Conservation (phyloP, 1,140 invertebrate genomes). For the Sycophila sp. region DNA sequence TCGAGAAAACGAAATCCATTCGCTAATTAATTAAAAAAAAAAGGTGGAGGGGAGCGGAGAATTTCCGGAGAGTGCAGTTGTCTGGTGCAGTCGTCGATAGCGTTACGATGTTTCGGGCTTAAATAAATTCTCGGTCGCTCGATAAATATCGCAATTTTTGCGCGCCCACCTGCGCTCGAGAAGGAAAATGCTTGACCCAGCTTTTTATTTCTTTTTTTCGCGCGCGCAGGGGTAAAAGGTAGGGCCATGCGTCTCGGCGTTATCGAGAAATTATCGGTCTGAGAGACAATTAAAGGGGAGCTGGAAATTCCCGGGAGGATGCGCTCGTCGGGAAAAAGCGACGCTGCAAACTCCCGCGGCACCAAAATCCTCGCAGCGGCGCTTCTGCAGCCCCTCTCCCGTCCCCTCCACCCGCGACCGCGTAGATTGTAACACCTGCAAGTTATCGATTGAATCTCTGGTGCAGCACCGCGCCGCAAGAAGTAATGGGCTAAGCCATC, state of each 20-base stretch:
- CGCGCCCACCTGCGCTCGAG: neutral
- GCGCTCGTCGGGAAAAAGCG: neutral
- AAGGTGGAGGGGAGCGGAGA: neutral
- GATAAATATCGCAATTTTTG: neutral
- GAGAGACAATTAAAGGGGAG: conserved; percentile 24
- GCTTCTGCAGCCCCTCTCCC: neutral
- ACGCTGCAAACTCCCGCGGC: neutral
- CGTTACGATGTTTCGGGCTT: neutral
- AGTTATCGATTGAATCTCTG: conserved; percentile 36
- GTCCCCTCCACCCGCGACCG: neutral
- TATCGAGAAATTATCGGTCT: conserved; percentile 23
- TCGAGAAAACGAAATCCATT: neutral
- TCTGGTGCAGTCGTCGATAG: neutral
- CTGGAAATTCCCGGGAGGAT: neutral
- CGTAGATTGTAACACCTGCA: conserved; percentile 32
- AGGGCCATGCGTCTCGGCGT: conserved; percentile 3
- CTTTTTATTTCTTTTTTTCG: neutral
- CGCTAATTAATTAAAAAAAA: neutral
- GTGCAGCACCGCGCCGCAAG: neutral
- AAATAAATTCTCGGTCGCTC: neutral
- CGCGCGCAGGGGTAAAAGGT: neutral
- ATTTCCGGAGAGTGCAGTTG: neutral
- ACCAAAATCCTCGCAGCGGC: neutral
- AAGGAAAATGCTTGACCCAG: neutral
- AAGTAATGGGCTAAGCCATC: conserved; percentile 30